Percentiles rank a stretch among this genome's conserved stretches.
Evolutionary conservation across 2,113 vertebrate genomes (phyloP).

Genomic region (Tor tambroides): DNA sequence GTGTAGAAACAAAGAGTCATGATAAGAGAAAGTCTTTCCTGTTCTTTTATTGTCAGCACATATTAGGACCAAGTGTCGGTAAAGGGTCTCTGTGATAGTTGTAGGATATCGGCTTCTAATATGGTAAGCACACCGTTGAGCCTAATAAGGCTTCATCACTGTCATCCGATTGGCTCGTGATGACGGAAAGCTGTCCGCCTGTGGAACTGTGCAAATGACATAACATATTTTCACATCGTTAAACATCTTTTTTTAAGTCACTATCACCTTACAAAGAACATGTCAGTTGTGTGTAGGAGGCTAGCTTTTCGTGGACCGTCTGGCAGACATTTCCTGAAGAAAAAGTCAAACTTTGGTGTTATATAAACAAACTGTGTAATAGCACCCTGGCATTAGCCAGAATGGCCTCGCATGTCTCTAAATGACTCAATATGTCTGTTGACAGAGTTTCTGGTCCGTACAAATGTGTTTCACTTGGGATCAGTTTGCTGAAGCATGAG

Average conservation of each 20-base stretch:
- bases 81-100: background rate
- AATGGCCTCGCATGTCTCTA: background rate
- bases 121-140: background rate
- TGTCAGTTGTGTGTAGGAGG: constrained; percentile 18
- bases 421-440: background rate
- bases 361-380: background rate
- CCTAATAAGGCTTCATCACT: background rate
- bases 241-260: background rate
- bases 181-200: background rate
- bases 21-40: background rate
- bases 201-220: background rate
- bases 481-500: background rate
- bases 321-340: constrained; percentile 1
- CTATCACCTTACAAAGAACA: constrained; percentile 1
- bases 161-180: background rate
- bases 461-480: background rate
- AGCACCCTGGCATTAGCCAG: background rate
- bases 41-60: background rate
- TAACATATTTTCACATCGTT: constrained; percentile 10
- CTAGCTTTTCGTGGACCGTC: background rate
- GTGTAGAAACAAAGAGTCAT: background rate
- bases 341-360: constrained; percentile 17
- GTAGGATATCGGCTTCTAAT: background rate
- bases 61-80: background rate
- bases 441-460: background rate